A percentile compares a stretch with the other conserved stretches of the same genome.
These are phyloP conservation scores for Limenitis camilla DNA, from an alignment of 2,888 invertebrate species.

Conservation along the genomic window DNA sequence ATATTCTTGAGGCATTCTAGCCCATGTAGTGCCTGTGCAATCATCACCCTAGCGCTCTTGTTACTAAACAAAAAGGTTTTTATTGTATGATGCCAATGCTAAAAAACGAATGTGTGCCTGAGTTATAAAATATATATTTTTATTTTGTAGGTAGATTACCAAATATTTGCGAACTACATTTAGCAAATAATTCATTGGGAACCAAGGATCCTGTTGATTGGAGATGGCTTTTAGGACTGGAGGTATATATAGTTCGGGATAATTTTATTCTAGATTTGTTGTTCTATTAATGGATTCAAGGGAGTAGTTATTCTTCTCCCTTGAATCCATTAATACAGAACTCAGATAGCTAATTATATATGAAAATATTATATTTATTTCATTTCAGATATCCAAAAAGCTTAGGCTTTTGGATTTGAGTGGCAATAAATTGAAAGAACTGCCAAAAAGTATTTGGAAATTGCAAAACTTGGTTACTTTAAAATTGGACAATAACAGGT, in stretches of 20 bases:
- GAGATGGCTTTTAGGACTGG: constrained; percentile 77
- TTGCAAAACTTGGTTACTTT: constrained; percentile 76
- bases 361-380: constrained; percentile 2
- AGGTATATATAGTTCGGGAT: constrained; percentile 36
- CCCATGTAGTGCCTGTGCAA: too few species aligned
- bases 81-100: neutral
- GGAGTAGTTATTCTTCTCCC: neutral
- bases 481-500: constrained; percentile 76
- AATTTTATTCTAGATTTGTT: too few species aligned
- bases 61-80: too few species aligned
- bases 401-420: constrained; percentile 78
- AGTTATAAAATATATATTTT: neutral
- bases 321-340: neutral
- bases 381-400: constrained; percentile 57
- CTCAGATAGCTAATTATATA: neutral
- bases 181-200: constrained; percentile 79
- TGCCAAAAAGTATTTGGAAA: constrained; percentile 79
- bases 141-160: constrained; percentile 63
- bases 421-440: constrained; percentile 67
- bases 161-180: constrained; percentile 75
- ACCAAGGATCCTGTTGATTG: constrained; percentile 70
- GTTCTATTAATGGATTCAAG: too few species aligned
- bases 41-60: too few species aligned
- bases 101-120: neutral
- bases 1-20: too few species aligned